Percentiles rank a stretch among this genome's conserved stretches.
Evolutionary conservation across 2,888 invertebrate species (phyloP).

Genomic region (Tenthredo amoena): DNA sequence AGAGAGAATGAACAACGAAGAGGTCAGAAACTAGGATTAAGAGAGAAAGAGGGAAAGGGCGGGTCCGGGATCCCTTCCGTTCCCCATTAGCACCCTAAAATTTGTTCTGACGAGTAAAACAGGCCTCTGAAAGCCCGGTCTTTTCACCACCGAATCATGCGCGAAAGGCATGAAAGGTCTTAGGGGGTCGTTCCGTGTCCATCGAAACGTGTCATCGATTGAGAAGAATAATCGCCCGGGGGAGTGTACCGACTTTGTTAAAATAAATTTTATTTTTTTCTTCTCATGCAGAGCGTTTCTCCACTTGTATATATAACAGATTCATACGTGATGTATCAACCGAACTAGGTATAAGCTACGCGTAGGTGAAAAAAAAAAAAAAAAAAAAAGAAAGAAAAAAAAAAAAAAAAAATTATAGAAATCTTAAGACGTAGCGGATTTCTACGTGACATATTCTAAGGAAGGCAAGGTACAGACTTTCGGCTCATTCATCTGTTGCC

Average conservation of each 20-base stretch:
- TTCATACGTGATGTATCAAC: neutral
- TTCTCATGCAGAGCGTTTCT: neutral
- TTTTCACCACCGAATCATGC: slow-evolving; percentile 44
- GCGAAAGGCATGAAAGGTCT: slow-evolving; percentile 37
- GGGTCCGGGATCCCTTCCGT: slow-evolving; percentile 56
- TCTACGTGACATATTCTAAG: slow-evolving; percentile 51
- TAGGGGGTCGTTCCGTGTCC: neutral
- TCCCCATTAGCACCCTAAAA: slow-evolving; percentile 58
- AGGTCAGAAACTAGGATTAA: neutral
- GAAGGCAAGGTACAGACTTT: slow-evolving; percentile 42
- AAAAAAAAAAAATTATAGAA: slow-evolving; percentile 53
- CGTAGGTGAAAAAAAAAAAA: slow-evolving; percentile 32
- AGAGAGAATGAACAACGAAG: neutral
- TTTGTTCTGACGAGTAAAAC: slow-evolving; percentile 56
- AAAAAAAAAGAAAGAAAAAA: slow-evolving; percentile 52
- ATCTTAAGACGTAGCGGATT: slow-evolving; percentile 43
- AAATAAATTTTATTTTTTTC: neutral
- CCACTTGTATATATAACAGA: neutral
- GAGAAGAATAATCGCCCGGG: slow-evolving; percentile 49
- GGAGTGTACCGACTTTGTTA: neutral
- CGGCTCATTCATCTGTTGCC: slow-evolving; percentile 26
- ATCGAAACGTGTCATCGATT: slow-evolving; percentile 62
- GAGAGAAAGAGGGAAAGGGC: slow-evolving; percentile 17
- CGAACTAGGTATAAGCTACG: neutral
- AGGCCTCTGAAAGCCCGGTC: slow-evolving; percentile 49